Evolutionary conservation across 2,888 invertebrate species (phyloP).

Genomic region (Dicycla oo): DNA sequence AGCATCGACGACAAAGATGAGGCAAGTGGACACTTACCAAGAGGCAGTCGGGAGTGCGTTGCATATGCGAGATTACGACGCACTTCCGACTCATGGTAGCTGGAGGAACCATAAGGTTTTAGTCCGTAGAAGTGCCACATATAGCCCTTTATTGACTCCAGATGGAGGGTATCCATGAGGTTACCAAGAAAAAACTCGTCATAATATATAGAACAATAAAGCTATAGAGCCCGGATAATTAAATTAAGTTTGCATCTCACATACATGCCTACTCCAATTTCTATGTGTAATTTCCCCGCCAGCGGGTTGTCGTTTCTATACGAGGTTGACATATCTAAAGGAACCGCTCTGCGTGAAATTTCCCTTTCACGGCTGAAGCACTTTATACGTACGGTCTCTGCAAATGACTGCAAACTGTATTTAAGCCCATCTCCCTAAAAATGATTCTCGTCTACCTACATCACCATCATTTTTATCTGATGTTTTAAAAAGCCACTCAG

Average conservation of each 20-base stretch:
- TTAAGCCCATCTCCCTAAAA: not conserved
- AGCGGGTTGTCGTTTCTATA: not conserved
- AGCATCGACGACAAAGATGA: conserved; percentile 97
- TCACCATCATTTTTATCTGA: not conserved
- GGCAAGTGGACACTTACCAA: conserved; percentile 84
- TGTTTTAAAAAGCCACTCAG: not conserved
- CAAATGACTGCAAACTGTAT: not conserved
- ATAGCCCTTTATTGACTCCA: not conserved
- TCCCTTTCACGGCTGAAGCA: conserved; percentile 28
- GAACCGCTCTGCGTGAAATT: conserved; percentile 16
- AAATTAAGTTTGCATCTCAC: not conserved
- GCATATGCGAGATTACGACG: not conserved
- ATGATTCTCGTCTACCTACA: not conserved
- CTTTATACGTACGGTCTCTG: not conserved
- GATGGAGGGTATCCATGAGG: not conserved
- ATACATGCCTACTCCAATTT: not conserved
- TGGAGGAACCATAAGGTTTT: not conserved
- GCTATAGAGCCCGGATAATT: too few species aligned
- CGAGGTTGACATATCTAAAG: conserved; percentile 15
- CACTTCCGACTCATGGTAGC: not conserved
- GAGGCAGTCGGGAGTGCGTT: not conserved
- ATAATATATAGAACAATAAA: not conserved
- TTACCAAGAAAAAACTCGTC: not conserved
- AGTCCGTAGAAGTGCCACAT: not conserved
- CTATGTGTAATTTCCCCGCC: not conserved